These are phyloP conservation scores for Bucorvus abyssinicus DNA, from an alignment of 2,797 vertebrate genomes.

Conservation along the genomic window DNA sequence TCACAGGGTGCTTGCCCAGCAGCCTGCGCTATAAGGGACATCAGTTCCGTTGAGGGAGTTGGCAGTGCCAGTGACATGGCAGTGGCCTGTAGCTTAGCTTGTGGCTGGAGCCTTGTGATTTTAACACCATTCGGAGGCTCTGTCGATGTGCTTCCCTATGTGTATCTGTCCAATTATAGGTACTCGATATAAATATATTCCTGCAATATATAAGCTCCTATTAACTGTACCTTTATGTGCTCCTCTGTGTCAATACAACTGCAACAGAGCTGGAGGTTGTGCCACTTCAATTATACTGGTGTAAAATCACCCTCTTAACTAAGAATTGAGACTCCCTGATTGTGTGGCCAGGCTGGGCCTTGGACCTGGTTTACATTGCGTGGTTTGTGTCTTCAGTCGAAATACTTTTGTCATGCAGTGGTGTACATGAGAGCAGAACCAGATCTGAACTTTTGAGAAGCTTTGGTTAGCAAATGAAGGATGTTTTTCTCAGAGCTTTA, in stretches of 20 bases:
- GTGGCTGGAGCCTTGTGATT: not conserved
- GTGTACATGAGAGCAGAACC: not conserved
- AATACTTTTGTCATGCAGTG: not conserved
- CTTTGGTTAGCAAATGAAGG: not conserved
- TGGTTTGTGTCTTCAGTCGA: constrained; percentile 14
- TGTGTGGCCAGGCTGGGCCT: not conserved
- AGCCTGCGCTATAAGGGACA: not conserved
- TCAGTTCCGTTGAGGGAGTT: not conserved
- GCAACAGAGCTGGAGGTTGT: not conserved
- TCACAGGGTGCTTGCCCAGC: rapidly evolving
- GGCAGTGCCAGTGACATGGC: not conserved
- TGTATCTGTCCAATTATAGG: not conserved
- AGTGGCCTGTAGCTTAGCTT: not conserved
- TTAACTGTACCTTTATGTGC: not conserved
- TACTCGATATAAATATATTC: not conserved
- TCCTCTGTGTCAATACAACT: not conserved
- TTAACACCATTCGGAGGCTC: not conserved
- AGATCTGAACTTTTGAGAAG: not conserved
- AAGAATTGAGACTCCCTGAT: not conserved
- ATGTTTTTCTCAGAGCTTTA: not conserved
- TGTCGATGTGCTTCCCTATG: not conserved
- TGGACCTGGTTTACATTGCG: not conserved
- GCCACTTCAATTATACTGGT: not conserved
- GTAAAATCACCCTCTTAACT: not conserved
- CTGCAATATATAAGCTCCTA: not conserved